Base-by-base conservation (phyloP, 1,140 invertebrate species). In the Hesperophylax magnus region DNA sequence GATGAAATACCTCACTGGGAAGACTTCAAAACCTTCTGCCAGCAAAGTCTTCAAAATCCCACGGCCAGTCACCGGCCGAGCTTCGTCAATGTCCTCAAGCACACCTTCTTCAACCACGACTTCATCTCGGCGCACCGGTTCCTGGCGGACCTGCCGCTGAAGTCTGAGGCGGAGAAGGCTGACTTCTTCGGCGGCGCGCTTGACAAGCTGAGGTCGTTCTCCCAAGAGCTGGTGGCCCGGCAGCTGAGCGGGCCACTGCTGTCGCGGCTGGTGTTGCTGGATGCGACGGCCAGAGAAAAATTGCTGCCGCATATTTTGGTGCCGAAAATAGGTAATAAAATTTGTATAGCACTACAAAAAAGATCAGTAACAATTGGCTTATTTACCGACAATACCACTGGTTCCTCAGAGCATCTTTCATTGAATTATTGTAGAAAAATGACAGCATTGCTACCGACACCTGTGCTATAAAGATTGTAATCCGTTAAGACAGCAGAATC, bases 111-210 rank as follows among this genome's bases (percentile, higher is more conserved):
- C 81, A 94, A 93, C 83, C 94, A 97, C 87, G 93, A 96, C 85
- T 97, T 97, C 86, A 93, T 97, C 81, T 89, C 92, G 20, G 95
- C 97, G 84, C 92, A 96, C 87, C 93, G 93, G 79, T 97, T 97
- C 89, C 88, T 97, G 1, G 92, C 93, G 83, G 94, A 96, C 86
- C 89, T 97, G 72, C 94, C 96, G 6, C 84, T 97, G 14, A 97
- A 97, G 87, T 91, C 88, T 77, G 92, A 94, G 82, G 88, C 89
- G 56, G 95, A 97, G 85, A 97, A 94, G 86, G 91, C 93, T 81
- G 86, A 92, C 74, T 97, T 97, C 87, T 97, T 97, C 86, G 87
- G 88, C 86, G 92, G 85, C 86, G 91, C 96, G 82, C 89, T 93
- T 39, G 88, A 91, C 54, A 92, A 93, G 84, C 87, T 97, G 15